A percentile compares a stretch with the other conserved stretches of the same genome.
Evolutionary conservation across 2,888 invertebrate species (phyloP).

Genomic region (Atethmia centrago): DNA sequence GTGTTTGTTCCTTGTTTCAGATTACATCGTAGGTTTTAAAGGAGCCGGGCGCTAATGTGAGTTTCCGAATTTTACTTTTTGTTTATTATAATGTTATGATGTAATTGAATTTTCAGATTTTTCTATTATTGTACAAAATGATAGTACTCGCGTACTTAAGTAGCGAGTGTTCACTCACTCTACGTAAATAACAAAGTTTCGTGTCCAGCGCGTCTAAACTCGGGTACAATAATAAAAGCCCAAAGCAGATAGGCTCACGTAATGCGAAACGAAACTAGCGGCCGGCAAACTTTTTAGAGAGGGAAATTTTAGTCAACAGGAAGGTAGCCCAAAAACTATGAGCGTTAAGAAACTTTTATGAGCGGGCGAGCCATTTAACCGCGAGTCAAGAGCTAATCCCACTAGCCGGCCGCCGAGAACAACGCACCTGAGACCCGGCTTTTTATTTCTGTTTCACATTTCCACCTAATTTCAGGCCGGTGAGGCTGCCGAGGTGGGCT

Average conservation of each 20-base stretch:
- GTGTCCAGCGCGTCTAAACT: slow-evolving; percentile 74
- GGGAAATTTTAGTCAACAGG: slow-evolving; percentile 83
- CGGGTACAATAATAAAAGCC: slow-evolving; percentile 77
- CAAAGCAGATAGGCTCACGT: slow-evolving; percentile 78
- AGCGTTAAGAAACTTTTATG: slow-evolving; percentile 89
- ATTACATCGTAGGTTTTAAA: slow-evolving; percentile 89
- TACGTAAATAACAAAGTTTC: slow-evolving; percentile 81
- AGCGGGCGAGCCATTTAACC: slow-evolving; percentile 86
- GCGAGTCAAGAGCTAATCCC: slow-evolving; percentile 88
- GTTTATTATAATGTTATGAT: slow-evolving; percentile 82
- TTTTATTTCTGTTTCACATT: slow-evolving; percentile 89
- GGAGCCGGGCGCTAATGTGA: slow-evolving; percentile 89
- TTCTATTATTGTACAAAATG: slow-evolving; percentile 43
- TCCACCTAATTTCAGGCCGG: slow-evolving; percentile 88
- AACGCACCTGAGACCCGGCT: slow-evolving; percentile 87
- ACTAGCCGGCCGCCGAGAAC: slow-evolving; percentile 77
- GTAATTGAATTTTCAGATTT: slow-evolving; percentile 83
- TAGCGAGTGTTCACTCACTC: slow-evolving; percentile 64
- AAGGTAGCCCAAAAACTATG: slow-evolving; percentile 84
- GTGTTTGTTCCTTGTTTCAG: slow-evolving; percentile 91
- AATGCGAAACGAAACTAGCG: slow-evolving; percentile 81
- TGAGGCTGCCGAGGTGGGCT: slow-evolving; percentile 86
- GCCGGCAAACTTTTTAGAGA: slow-evolving; percentile 78
- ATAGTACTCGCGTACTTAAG: slow-evolving; percentile 52
- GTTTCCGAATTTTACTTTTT: slow-evolving; percentile 86